These are phyloP conservation scores for Platerodrilus igneus DNA, from an alignment of 2,888 invertebrate genomes.

Conservation along the genomic window DNA sequence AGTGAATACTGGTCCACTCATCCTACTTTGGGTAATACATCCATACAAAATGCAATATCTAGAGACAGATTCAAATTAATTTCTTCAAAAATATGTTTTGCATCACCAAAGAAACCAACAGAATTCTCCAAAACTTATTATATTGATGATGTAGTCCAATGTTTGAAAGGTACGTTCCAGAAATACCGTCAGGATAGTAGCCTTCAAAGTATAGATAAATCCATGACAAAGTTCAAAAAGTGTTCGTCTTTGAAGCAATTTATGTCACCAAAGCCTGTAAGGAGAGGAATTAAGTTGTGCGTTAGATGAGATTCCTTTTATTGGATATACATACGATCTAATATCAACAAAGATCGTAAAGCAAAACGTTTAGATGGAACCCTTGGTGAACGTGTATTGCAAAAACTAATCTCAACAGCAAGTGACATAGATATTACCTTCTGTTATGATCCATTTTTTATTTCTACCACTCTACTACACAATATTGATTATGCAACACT, in stretches of 20 bases:
- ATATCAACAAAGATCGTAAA: no score
- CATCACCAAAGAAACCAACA: conserved; percentile 11
- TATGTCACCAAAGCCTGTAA: conserved; percentile 4
- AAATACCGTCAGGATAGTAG: conserved; percentile 10
- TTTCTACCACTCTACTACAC: no score
- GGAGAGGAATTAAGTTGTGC: background rate
- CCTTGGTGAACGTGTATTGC: no score
- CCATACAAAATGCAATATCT: conserved; percentile 14
- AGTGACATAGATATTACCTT: no score
- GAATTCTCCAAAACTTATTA: conserved; percentile 14
- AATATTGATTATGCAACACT: no score
- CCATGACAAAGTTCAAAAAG: conserved; percentile 16
- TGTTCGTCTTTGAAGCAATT: conserved; percentile 13
- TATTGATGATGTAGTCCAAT: conserved; percentile 10
- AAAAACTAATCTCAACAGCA: no score
- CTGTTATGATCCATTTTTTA: no score
- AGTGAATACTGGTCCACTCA: conserved; percentile 14
- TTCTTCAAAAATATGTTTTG: conserved; percentile 14
- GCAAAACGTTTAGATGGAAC: no score
- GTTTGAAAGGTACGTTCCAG: conserved; percentile 14
- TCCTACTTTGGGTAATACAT: conserved; percentile 12
- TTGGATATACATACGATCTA: conserved; percentile 9
- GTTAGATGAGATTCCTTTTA: no score
- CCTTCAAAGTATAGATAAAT: conserved; percentile 14
- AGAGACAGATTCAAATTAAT: conserved; percentile 12